Conservation (phyloP, 1,140 invertebrate genomes). For the Gryllus bimaculatus region DNA sequence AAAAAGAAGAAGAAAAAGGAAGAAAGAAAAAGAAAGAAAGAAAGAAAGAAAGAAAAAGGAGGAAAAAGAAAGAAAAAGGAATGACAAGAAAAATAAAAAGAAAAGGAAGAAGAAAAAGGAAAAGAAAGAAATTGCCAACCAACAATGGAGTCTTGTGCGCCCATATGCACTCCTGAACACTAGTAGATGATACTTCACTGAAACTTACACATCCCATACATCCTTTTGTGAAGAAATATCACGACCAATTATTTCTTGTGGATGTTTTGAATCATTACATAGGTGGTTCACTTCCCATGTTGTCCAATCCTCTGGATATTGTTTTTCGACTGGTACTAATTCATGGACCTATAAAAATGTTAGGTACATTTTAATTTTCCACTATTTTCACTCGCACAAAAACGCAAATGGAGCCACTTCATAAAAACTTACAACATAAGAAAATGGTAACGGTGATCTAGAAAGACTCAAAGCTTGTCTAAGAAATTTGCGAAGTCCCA, state of each 20-base stretch:
- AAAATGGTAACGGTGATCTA: conserved; percentile 31
- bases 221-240: conserved; percentile 25
- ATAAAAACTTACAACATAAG: conserved; percentile 29
- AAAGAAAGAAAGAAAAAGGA: no score
- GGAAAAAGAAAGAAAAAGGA: no score
- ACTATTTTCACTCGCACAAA: no score
- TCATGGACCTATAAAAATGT: conserved; percentile 29
- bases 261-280: conserved; percentile 26
- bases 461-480: conserved; percentile 32
- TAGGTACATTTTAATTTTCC: background rate
- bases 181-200: no score
- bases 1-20: no score
- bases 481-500: conserved; percentile 33
- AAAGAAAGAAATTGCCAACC: no score
- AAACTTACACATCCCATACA: conserved; percentile 32
- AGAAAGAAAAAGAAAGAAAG: no score
- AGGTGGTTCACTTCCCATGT: conserved; percentile 23
- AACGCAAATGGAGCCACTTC: no score
- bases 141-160: no score
- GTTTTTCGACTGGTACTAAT: conserved; percentile 30
- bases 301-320: conserved; percentile 31
- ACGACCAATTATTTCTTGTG: conserved; percentile 31
- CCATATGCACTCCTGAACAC: no score
- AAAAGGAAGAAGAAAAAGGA: no score
- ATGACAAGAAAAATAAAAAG: no score